phyloP scores from a whole-genome alignment of 2,113 vertebrate genomes.

The Mionectes macconnelli region DNA sequence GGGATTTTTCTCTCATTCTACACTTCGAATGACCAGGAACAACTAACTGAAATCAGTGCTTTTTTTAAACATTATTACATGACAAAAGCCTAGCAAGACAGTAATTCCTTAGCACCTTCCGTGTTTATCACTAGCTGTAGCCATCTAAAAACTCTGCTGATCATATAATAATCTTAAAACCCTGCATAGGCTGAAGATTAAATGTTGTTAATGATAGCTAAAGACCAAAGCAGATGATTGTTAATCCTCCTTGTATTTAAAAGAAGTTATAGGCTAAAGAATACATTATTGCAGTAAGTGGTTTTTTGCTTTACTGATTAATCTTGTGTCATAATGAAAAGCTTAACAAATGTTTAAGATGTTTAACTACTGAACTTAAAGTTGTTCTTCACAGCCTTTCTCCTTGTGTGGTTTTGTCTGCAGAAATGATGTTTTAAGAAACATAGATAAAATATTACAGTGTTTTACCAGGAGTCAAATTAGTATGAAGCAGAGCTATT shows the following conservation, averaged over 20 bases:
- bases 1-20: neutral
- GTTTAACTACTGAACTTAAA: neutral
- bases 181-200: neutral
- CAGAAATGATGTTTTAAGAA: neutral
- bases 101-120: neutral
- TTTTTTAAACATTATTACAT: neutral
- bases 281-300: neutral
- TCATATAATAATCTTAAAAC: slow-evolving; percentile 22
- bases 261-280: neutral
- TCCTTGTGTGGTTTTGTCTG: neutral
- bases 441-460: neutral
- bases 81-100: neutral
- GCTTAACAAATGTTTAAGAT: neutral
- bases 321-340: neutral
- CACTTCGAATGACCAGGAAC: neutral
- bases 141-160: neutral
- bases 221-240: slow-evolving; percentile 3
- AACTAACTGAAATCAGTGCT: neutral
- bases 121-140: neutral
- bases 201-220: neutral
- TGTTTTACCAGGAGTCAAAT: neutral
- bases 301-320: neutral
- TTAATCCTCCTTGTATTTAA: neutral
- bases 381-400: neutral
- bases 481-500: neutral